Evolutionary conservation across 2,797 vertebrate species (phyloP).

Genomic region (Chloroceryle inda): DNA sequence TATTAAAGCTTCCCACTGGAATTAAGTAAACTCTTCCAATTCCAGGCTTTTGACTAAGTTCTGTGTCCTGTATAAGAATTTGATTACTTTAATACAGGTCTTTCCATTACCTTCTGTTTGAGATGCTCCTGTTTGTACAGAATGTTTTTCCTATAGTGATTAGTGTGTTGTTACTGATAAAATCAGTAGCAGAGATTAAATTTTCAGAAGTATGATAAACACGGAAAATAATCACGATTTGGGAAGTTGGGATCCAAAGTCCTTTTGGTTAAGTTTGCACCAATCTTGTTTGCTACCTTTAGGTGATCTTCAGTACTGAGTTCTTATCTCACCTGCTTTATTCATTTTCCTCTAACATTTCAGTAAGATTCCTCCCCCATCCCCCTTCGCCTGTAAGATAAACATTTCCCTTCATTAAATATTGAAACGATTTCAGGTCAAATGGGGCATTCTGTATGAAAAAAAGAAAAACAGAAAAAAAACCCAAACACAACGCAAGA

Average conservation of each 20-base stretch:
- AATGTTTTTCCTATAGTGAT: neutral
- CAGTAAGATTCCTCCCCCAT: neutral
- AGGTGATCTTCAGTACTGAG: neutral
- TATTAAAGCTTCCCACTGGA: neutral
- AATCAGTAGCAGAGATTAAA: neutral
- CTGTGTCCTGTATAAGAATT: neutral
- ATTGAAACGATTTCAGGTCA: neutral
- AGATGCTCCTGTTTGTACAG: neutral
- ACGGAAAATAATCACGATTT: neutral
- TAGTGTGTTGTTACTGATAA: neutral
- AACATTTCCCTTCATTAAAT: neutral
- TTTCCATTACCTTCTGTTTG: neutral
- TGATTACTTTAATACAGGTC: neutral
- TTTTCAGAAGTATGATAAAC: neutral
- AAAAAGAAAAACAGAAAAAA: neutral
- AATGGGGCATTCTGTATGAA: neutral
- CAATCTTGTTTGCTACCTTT: neutral
- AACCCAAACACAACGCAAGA: neutral
- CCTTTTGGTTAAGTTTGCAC: neutral
- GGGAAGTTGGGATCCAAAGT: neutral
- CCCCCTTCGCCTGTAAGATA: rapidly evolving
- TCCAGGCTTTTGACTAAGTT: neutral
- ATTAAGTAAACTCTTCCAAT: neutral
- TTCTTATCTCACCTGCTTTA: neutral
- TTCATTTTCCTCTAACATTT: neutral